Percentiles rank a stretch among this genome's conserved stretches.
These are phyloP conservation scores for Formicarius rufipectus DNA, from an alignment of 2,113 vertebrate species.

Conservation along the genomic window DNA sequence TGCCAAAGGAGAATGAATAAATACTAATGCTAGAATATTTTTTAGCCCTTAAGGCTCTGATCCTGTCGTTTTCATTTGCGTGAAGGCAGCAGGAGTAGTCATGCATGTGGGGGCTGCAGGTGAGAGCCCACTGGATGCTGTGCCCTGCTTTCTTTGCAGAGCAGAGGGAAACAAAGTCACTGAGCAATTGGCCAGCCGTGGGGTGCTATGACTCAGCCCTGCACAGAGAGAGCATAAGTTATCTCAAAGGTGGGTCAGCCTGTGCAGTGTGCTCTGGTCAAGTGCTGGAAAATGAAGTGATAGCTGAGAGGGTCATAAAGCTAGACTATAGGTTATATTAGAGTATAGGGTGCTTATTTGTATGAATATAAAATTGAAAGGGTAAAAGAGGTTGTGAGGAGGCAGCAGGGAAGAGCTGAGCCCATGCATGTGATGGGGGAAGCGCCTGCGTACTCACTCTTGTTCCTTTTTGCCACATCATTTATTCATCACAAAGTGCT, in stretches of 20 bases:
- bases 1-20: background rate
- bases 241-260: background rate
- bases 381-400: background rate
- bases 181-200: fast-evolving
- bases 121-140: fast-evolving
- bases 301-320: background rate
- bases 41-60: background rate
- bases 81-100: background rate
- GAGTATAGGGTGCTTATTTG: background rate
- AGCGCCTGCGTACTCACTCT: fast-evolving
- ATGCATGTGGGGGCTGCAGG: background rate
- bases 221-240: background rate
- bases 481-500: conserved; percentile 36
- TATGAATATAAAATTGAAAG: background rate
- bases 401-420: background rate
- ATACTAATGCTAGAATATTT: background rate
- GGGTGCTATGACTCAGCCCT: background rate
- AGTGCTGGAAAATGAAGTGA: background rate
- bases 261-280: background rate
- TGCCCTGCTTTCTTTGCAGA: background rate
- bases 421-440: fast-evolving
- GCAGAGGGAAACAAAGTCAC: background rate
- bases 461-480: conserved; percentile 21
- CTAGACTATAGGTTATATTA: background rate
- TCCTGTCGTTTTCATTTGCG: background rate